Conservation (phyloP, 2,797 vertebrate genomes). For the Sarcoramphus papa region DNA sequence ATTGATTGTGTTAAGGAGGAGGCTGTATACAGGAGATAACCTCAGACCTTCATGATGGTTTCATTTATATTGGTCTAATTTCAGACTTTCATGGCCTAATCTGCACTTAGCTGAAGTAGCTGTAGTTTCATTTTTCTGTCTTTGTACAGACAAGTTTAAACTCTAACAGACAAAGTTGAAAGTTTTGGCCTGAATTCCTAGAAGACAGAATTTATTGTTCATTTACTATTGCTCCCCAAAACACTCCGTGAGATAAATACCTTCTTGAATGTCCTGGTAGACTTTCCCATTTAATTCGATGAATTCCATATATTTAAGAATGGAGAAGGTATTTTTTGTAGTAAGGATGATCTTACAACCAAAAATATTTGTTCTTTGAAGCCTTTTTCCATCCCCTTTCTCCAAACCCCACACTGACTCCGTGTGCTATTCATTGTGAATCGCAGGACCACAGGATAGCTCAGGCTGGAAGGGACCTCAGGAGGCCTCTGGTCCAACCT, state of each 20-base stretch:
- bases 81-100: not conserved
- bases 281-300: not conserved
- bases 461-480: not conserved
- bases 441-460: not conserved
- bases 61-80: not conserved
- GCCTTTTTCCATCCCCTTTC: not conserved
- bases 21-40: not conserved
- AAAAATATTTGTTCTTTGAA: not conserved
- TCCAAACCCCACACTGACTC: not conserved
- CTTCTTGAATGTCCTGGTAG: not conserved
- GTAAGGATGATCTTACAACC: not conserved
- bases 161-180: not conserved
- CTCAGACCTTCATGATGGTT: not conserved
- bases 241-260: not conserved
- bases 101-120: not conserved
- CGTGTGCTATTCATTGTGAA: not conserved
- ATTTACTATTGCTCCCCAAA: not conserved
- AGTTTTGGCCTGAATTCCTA: not conserved
- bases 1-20: conserved; percentile 13
- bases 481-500: not conserved
- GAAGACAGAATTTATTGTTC: not conserved
- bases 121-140: not conserved
- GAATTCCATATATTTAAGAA: not conserved
- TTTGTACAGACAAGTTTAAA: not conserved
- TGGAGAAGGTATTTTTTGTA: not conserved